Evolutionary conservation across 1,140 invertebrate genomes (phyloP).

Genomic region (Gonatopus flavifemur): DNA sequence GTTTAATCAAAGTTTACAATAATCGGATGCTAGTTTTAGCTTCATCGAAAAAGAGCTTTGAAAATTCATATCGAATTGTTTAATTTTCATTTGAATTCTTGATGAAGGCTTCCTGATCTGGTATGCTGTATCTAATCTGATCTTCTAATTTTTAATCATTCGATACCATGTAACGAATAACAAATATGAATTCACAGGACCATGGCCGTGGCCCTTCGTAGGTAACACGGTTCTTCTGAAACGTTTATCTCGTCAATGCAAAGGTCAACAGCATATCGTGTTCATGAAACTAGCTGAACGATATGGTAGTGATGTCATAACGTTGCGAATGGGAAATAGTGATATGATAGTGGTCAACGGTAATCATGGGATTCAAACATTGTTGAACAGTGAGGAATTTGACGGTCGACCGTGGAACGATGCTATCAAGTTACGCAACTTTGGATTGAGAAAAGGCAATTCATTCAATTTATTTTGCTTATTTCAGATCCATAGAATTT

Average conservation of each 20-base stretch:
- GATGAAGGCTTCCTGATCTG: too few species aligned
- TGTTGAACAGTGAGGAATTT: constrained; percentile 67
- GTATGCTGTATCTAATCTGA: too few species aligned
- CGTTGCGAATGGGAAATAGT: constrained; percentile 67
- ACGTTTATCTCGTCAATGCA: constrained; percentile 56
- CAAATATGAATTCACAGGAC: too few species aligned
- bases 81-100: too few species aligned
- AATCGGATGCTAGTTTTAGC: too few species aligned
- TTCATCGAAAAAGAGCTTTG: too few species aligned
- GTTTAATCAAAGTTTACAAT: too few species aligned
- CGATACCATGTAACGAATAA: too few species aligned
- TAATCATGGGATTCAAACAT: constrained; percentile 60
- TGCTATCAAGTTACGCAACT: constrained; percentile 68
- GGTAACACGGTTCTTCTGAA: constrained; percentile 66
- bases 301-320: constrained; percentile 67
- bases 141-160: constrained; percentile 13
- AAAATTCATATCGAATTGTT: too few species aligned
- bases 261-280: constrained; percentile 65
- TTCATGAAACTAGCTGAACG: constrained; percentile 61
- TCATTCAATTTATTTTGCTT: not conserved
- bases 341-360: constrained; percentile 66
- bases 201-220: constrained; percentile 67
- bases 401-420: constrained; percentile 74
- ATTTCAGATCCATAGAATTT: constrained; percentile 6
- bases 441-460: constrained; percentile 67